Evolutionary conservation across 2,888 invertebrate genomes (phyloP), one percentile per base, ranked within the genome.

Genomic region (Leptinotarsa juncta): DNA sequence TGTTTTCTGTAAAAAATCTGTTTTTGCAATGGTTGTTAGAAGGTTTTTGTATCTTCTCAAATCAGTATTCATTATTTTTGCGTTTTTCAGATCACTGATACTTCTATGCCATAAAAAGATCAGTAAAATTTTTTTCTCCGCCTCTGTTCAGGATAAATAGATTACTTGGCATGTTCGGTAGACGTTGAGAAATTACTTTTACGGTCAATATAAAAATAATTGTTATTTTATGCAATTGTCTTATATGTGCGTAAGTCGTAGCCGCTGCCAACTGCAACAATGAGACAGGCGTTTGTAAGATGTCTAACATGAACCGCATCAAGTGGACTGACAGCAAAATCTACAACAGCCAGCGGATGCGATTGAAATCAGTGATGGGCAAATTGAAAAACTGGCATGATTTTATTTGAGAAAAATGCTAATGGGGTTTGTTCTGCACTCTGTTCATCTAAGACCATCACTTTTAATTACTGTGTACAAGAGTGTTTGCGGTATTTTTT

Each of bases 261-360:
- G 96, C 42, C 91, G 96, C 96, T 84, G 95, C 96, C 85, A 97
- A 95, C 90, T 97, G 94, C 90, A 93, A 94, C 89, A 95, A 95
- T 89, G 92, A 92, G 81, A 95, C 94, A 79, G 95, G 95, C 80
- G 93, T 94, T 86, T 97, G 96, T 89, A 94, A 94, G 69, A 65
- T 67, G 69, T 49, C 51, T n/a, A 71, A 71, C 69, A 73, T 70
- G 66, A 72, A 68, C 65, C 72, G 42, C 57, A 65, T 71, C 71
- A 73, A 75, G 66, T 62, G 48, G 23, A 55, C 42, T 73, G 68
- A 26, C 71, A 71, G 53, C 48, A 18, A 70, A 67, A 32, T 53
- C 70, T 51, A 4, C 51, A 53, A 49, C 71, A 55, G 66, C 55
- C 62, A 50, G 72, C 70, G 60, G 55, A n/a, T 67, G 53, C 71